Conservation (phyloP, 2,113 vertebrate genomes). For the Mobula birostris region DNA sequence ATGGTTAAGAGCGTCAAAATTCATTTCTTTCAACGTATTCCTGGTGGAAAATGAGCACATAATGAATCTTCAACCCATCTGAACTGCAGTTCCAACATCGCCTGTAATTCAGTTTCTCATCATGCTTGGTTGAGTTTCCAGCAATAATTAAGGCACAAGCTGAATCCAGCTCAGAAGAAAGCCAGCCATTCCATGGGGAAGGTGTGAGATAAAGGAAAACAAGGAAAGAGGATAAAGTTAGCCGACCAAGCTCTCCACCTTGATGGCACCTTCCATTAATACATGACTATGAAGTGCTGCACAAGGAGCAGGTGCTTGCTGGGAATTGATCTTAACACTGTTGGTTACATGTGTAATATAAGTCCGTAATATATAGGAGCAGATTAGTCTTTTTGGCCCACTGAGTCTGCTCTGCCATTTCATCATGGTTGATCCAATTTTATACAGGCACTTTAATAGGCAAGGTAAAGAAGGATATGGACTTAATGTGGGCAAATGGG, state of each 20-base stretch:
- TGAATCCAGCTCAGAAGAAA: neutral
- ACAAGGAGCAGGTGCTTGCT: neutral
- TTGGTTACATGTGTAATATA: neutral
- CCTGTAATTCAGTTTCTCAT: neutral
- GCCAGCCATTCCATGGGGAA: neutral
- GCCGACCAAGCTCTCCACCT: too few relatives aligned
- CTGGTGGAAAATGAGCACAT: neutral
- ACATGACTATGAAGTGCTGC: neutral
- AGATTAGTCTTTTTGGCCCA: too few relatives aligned
- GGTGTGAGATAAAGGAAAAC: neutral
- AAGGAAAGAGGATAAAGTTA: neutral
- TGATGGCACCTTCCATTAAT: neutral
- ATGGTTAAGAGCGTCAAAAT: constrained; percentile 12
- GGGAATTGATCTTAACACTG: neutral
- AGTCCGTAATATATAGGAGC: neutral
- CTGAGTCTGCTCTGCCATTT: too few relatives aligned
- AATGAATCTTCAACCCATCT: constrained; percentile 4
- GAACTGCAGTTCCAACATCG: neutral
- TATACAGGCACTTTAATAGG: too few relatives aligned
- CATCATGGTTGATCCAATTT: too few relatives aligned
- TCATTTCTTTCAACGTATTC: constrained; percentile 10
- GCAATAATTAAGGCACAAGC: neutral
- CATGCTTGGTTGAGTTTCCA: constrained; percentile 1
- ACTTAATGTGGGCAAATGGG: too few relatives aligned
- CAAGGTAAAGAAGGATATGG: too few relatives aligned